Conservation (phyloP, 1,140 invertebrate genomes). For the Halesus radiatus region DNA sequence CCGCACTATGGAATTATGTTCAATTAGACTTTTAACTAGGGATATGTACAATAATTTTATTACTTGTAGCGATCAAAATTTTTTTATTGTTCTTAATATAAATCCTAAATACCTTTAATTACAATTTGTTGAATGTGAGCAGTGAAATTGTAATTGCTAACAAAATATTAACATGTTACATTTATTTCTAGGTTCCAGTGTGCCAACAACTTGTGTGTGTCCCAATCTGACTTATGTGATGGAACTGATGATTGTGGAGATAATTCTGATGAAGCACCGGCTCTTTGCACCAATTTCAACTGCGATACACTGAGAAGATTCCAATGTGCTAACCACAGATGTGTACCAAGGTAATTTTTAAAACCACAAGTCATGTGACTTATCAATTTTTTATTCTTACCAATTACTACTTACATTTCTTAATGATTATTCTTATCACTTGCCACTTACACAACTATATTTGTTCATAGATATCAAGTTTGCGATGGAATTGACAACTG, state of each 20-base stretch:
- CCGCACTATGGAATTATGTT: no score
- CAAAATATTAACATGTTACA: conserved; percentile 29
- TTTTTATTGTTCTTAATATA: no score
- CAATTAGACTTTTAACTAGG: no score
- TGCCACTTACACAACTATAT: neutral
- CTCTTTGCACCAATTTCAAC: conserved; percentile 86
- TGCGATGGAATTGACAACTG: conserved; percentile 93
- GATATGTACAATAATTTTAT: no score
- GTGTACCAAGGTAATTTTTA: conserved; percentile 79
- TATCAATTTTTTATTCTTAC: no score
- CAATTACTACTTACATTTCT: no score
- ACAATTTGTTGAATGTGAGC: no score
- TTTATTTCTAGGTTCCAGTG: conserved; percentile 84
- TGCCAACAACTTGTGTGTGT: conserved; percentile 92
- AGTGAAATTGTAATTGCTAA: no score
- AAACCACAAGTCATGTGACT: no score
- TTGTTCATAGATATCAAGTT: conserved; percentile 66
- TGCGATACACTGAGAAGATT: conserved; percentile 85
- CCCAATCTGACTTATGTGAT: conserved; percentile 88
- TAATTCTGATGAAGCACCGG: conserved; percentile 86
- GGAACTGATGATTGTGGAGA: conserved; percentile 91
- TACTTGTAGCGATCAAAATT: no score
- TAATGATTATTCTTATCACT: neutral
- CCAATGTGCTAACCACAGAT: conserved; percentile 91
- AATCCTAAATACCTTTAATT: no score